phyloP scores from a whole-genome alignment of 1,140 invertebrate species.

The Planococcus citri region DNA sequence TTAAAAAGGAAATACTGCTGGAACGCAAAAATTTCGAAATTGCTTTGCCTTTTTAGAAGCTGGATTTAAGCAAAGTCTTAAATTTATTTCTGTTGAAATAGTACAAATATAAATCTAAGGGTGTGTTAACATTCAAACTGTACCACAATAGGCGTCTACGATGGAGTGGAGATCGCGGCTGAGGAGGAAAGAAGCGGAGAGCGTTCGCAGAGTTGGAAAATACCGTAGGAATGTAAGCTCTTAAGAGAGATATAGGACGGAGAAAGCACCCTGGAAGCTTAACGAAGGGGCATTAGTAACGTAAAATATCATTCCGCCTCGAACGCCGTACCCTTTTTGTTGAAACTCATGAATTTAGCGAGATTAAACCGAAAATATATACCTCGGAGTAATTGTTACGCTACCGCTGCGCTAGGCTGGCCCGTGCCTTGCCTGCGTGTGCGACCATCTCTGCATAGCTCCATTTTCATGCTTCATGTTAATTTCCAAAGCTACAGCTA shows the following conservation, averaged over 20 bases:
- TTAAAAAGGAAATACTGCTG: neutral
- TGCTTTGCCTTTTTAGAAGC: conserved; percentile 2
- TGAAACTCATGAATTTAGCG: conserved; percentile 2
- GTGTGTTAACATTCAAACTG: conserved; percentile 2
- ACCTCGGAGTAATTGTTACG: neutral
- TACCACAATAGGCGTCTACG: neutral
- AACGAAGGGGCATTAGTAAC: conserved; percentile 6
- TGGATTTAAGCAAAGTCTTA: neutral
- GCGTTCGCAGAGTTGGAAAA: neutral
- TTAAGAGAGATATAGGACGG: neutral
- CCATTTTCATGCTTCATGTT: neutral
- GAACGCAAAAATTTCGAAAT: neutral
- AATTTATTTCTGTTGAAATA: neutral
- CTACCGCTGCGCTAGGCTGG: neutral
- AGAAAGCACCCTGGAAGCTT: neutral
- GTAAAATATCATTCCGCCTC: neutral
- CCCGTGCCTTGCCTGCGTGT: neutral
- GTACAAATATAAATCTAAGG: conserved; percentile 4
- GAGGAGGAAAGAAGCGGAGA: neutral
- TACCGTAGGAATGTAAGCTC: neutral
- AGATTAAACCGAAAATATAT: conserved; percentile 2
- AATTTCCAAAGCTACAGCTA: neutral
- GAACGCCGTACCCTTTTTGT: conserved; percentile 4
- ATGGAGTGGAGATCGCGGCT: neutral
- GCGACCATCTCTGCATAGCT: too few species aligned